phyloP scores from a whole-genome alignment of 1,140 invertebrate genomes.

The Latrodectus geometricus region DNA sequence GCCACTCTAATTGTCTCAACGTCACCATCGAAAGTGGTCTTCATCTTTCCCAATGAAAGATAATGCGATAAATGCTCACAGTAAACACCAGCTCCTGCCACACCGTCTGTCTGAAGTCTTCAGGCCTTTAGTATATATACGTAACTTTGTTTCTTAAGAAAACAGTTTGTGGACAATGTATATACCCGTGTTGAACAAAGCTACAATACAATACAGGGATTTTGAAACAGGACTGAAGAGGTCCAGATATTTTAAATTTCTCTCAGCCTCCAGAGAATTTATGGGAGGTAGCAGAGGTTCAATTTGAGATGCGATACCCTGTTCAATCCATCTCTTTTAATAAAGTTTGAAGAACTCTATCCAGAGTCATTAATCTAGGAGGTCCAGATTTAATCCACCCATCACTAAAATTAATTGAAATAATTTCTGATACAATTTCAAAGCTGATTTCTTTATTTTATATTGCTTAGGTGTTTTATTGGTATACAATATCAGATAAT shows the following conservation, averaged over 20 bases:
- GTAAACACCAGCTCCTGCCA: not conserved
- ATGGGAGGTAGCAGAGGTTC: not conserved
- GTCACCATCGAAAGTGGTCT: conserved; percentile 8
- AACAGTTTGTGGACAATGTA: conserved; percentile 21
- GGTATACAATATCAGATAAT: not conserved
- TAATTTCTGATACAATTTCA: not conserved
- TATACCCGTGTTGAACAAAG: not conserved
- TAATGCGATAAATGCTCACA: conserved; percentile 5
- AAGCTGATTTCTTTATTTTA: not conserved
- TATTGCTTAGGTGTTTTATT: not conserved
- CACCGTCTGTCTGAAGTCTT: not conserved
- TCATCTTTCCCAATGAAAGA: not conserved
- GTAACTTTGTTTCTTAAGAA: conserved; percentile 10
- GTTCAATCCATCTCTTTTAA: not conserved
- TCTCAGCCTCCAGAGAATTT: not conserved
- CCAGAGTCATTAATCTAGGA: not conserved
- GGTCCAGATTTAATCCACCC: not conserved
- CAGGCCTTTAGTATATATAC: not conserved
- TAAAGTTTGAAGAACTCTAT: not conserved
- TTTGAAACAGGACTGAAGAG: not conserved
- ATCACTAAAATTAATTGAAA: not conserved
- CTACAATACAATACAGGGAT: not conserved
- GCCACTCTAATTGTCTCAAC: conserved; percentile 19
- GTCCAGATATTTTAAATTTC: not conserved
- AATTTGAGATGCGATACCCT: not conserved